Percentiles rank a stretch among this genome's conserved stretches.
phyloP scores from a whole-genome alignment of 1,140 invertebrate genomes.

The Hirudo medicinalis region DNA sequence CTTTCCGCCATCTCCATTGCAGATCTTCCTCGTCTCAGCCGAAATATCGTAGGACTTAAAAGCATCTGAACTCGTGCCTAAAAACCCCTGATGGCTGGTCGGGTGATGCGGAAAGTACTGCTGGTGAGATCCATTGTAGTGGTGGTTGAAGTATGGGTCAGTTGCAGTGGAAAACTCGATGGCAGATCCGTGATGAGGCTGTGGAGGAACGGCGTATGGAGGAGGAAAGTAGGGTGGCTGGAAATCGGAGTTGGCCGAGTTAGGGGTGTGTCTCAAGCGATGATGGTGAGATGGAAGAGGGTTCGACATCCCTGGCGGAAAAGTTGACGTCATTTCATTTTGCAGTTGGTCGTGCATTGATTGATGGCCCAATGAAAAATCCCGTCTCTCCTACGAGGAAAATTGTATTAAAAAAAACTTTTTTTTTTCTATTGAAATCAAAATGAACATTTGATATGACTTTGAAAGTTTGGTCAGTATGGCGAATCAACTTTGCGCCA shows the following conservation, averaged over 20 bases:
- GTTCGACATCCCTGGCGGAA: neutral
- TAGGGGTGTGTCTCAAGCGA: constrained; percentile 10
- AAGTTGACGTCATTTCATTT: neutral
- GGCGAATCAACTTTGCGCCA: no score
- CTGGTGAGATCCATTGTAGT: constrained; percentile 8
- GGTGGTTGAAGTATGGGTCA: constrained; percentile 12
- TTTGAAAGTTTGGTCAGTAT: no score
- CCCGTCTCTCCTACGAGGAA: no score
- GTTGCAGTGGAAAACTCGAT: neutral
- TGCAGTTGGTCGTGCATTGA: neutral
- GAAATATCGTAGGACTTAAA: constrained; percentile 4
- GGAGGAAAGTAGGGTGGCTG: constrained; percentile 18
- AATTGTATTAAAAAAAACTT: no score
- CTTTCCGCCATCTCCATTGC: neutral
- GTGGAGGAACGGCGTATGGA: constrained; percentile 6
- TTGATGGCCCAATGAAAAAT: neutral
- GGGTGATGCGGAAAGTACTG: constrained; percentile 8
- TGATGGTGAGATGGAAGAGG: constrained; percentile 1
- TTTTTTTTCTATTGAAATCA: no score
- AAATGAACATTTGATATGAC: no score
- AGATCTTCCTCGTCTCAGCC: neutral
- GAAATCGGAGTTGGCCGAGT: neutral
- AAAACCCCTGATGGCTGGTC: neutral
- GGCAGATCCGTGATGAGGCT: constrained; percentile 11
- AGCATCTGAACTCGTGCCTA: neutral